A percentile compares a stretch with the other conserved stretches of the same genome.
phyloP scores from a whole-genome alignment of 1,140 invertebrate species.

The Scaptomyza hsui region DNA sequence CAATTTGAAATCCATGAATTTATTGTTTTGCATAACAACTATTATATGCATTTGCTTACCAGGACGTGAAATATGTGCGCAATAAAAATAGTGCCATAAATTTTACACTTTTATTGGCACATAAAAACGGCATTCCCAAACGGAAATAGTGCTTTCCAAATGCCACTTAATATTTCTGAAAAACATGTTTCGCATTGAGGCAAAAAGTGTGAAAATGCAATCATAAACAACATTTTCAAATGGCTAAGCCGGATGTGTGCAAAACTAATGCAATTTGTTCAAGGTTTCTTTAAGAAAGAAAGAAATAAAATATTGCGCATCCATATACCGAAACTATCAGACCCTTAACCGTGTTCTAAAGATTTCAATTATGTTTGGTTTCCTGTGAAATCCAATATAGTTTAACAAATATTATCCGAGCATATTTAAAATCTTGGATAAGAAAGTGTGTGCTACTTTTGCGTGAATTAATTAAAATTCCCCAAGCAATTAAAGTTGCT shows the following conservation, averaged over 20 bases:
- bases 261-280: constrained; percentile 71
- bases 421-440: neutral
- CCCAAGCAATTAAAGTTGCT: neutral
- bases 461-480: neutral
- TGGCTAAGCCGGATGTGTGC: constrained; percentile 42
- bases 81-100: constrained; percentile 47
- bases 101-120: constrained; percentile 56
- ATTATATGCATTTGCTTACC: neutral
- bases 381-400: neutral
- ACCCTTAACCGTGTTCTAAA: too few species aligned
- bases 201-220: constrained; percentile 35
- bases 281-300: neutral
- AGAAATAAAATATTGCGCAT: neutral
- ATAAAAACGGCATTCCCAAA: constrained; percentile 38
- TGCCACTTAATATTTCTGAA: constrained; percentile 38
- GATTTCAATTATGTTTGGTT: too few species aligned
- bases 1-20: constrained; percentile 1
- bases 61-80: neutral
- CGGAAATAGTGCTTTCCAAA: constrained; percentile 38
- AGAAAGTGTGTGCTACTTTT: too few species aligned
- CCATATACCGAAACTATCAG: too few species aligned
- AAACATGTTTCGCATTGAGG: constrained; percentile 28
- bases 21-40: constrained; percentile 7
- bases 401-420: neutral
- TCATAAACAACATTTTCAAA: constrained; percentile 50